These are phyloP conservation scores for Pocillopora grandis DNA, from an alignment of 92 coral and sea anemone genomes.

Conservation along the genomic window DNA sequence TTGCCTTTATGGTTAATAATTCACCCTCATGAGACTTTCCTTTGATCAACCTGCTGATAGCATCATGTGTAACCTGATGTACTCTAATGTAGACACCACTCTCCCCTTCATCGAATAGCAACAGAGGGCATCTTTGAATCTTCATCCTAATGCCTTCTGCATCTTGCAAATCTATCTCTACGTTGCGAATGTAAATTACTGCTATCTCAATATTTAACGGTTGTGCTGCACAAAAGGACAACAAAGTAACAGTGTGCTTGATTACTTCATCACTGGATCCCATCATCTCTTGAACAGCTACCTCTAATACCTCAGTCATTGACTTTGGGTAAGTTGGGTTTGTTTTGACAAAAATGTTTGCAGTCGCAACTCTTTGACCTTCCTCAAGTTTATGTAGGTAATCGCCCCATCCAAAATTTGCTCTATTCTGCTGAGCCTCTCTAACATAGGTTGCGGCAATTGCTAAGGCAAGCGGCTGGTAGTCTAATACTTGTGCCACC, in stretches of 20 bases:
- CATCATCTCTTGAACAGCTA: background rate
- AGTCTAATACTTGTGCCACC: background rate
- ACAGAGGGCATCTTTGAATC: background rate
- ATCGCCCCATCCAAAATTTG: background rate
- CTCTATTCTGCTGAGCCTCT: background rate
- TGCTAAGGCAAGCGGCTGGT: background rate
- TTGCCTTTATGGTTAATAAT: too few species aligned
- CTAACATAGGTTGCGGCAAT: background rate
- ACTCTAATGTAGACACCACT: background rate
- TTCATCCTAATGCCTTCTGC: background rate
- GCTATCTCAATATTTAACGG: background rate
- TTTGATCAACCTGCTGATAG: background rate
- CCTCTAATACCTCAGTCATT: background rate
- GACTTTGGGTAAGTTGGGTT: background rate
- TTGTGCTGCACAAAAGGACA: background rate
- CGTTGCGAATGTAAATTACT: background rate
- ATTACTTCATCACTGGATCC: background rate
- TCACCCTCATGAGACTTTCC: background rate
- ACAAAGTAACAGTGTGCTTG: background rate
- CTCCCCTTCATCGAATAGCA: background rate
- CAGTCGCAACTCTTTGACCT: background rate
- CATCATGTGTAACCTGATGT: background rate
- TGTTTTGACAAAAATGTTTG: background rate
- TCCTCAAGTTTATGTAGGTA: background rate
- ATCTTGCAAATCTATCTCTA: background rate